Conservation (phyloP, 2,888 invertebrate genomes). For the Syrphus vitripennis region DNA sequence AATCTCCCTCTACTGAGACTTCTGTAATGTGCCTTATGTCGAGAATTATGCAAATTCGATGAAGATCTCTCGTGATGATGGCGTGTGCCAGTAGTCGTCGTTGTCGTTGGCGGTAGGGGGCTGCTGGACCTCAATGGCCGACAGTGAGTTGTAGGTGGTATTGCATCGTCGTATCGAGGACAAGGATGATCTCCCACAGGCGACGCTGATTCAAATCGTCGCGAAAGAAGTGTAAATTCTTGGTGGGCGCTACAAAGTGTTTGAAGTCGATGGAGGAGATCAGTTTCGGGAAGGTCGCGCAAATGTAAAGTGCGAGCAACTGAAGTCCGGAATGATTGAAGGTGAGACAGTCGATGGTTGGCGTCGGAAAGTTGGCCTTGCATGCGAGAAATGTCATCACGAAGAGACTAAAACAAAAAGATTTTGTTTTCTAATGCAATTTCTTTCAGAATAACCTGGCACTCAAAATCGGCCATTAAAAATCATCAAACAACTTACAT, state of each 20-base stretch:
- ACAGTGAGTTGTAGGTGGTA: constrained; percentile 78
- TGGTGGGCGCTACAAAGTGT: constrained; percentile 93
- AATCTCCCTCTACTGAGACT: constrained; percentile 68
- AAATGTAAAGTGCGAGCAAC: constrained; percentile 89
- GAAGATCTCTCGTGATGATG: constrained; percentile 35
- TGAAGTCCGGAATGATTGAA: constrained; percentile 89
- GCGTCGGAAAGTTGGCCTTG: constrained; percentile 89
- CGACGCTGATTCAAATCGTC: constrained; percentile 85
- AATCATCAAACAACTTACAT: constrained; percentile 74
- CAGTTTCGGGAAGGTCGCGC: constrained; percentile 88
- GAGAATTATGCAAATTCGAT: constrained; percentile 30
- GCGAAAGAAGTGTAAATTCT: constrained; percentile 91
- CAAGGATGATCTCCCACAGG: constrained; percentile 80
- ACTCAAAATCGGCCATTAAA: too few relatives aligned
- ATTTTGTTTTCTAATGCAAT: too few relatives aligned
- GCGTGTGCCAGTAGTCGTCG: constrained; percentile 42
- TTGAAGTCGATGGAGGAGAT: constrained; percentile 89
- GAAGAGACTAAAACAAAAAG: constrained; percentile 82
- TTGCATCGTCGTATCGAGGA: constrained; percentile 78
- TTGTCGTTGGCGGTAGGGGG: constrained; percentile 59
- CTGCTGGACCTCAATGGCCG: constrained; percentile 77
- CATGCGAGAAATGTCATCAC: constrained; percentile 88
- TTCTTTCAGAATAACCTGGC: too few relatives aligned
- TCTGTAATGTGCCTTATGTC: constrained; percentile 52
- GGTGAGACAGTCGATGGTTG: constrained; percentile 88